These are phyloP conservation scores for Caenorhabditis becei DNA, from an alignment of 2,888 invertebrate genomes.

Conservation along the genomic window DNA sequence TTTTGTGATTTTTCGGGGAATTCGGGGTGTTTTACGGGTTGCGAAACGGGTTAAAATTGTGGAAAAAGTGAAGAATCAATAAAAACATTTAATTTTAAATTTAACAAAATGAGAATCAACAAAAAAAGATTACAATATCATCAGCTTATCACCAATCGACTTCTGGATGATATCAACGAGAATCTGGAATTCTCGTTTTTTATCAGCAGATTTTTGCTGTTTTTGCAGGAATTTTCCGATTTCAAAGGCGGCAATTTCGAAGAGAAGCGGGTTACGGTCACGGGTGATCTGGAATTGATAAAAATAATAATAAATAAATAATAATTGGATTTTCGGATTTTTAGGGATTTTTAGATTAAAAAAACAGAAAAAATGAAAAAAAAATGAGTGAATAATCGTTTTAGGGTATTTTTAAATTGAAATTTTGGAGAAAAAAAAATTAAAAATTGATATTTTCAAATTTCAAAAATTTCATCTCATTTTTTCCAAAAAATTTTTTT, in stretches of 20 bases:
- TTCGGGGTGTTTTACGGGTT: not conserved
- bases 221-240: constrained; percentile 70
- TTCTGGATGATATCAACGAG: constrained; percentile 65
- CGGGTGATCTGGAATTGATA: constrained; percentile 64
- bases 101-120: not conserved
- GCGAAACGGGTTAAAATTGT: not conserved
- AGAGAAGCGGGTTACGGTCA: constrained; percentile 72
- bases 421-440: no score
- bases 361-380: no score
- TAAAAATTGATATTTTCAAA: not conserved
- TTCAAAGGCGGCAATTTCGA: constrained; percentile 72
- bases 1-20: constrained; percentile 12
- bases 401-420: no score
- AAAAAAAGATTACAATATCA: not conserved
- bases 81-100: not conserved
- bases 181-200: constrained; percentile 35
- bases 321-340: no score
- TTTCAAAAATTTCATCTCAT: no score
- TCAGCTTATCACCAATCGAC: constrained; percentile 52
- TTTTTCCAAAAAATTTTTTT: no score
- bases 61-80: not conserved
- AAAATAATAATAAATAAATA: no score
- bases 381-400: no score
- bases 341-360: no score
- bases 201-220: constrained; percentile 22